phyloP scores from a whole-genome alignment of 2,888 invertebrate genomes.

The Eilema caniola region DNA sequence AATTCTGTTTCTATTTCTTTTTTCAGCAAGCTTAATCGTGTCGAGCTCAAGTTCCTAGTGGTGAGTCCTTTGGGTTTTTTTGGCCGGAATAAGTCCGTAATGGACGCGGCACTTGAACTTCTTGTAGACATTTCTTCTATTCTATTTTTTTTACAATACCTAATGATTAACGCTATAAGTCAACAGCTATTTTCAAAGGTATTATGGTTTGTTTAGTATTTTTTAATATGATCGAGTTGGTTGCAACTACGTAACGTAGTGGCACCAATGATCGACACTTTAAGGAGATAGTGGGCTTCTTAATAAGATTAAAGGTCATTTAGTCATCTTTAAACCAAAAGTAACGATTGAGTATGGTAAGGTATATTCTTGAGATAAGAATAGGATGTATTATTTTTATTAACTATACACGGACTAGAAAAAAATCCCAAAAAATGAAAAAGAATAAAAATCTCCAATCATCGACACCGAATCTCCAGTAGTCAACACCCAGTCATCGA shows the following conservation, averaged over 20 bases:
- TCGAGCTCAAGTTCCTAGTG: slow-evolving; percentile 75
- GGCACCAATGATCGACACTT: no score
- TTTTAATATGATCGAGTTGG: slow-evolving; percentile 4
- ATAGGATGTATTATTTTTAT: no score
- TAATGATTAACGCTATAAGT: background rate
- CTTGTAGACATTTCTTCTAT: slow-evolving; percentile 60
- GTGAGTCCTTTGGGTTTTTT: slow-evolving; percentile 70
- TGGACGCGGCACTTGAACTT: slow-evolving; percentile 68
- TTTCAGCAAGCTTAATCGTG: slow-evolving; percentile 84
- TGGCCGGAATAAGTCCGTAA: slow-evolving; percentile 79
- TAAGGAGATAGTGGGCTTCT: no score
- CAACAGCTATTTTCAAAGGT: background rate
- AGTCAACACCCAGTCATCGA: no score
- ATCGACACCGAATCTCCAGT: no score
- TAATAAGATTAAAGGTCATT: no score
- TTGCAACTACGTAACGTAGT: background rate
- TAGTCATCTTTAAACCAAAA: no score
- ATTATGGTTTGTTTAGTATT: background rate
- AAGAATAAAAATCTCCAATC: no score
- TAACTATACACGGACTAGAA: no score
- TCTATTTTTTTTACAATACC: background rate
- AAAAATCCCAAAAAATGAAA: no score
- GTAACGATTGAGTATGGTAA: no score
- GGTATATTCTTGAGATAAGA: no score
- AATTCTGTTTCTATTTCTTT: slow-evolving; percentile 87